Conservation (phyloP, 1,140 invertebrate genomes). For the Drosophila baimaii region DNA sequence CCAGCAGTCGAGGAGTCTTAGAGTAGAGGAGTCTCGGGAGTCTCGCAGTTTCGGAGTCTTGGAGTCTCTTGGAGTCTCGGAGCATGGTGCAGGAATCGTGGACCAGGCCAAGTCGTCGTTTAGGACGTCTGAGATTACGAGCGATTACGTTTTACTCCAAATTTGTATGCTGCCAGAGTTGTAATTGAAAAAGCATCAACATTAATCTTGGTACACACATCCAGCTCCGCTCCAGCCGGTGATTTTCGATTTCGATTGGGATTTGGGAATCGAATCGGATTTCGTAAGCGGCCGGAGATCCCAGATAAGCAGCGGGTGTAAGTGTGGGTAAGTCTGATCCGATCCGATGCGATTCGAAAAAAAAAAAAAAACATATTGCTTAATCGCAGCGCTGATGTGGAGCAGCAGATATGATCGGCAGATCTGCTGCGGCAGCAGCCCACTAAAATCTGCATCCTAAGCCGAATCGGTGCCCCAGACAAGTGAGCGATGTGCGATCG, state of each 20-base stretch:
- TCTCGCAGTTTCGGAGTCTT: conserved; percentile 6
- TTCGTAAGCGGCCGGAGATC: conserved; percentile 44
- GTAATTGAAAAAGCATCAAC: conserved; percentile 84
- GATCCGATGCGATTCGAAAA: conserved; percentile 19
- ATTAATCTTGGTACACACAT: conserved; percentile 83
- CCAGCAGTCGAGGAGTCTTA: conserved; percentile 12
- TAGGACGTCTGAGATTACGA: conserved; percentile 83
- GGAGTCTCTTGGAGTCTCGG: conserved; percentile 3
- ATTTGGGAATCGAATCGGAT: conserved; percentile 55
- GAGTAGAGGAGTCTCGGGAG: conserved; percentile 11
- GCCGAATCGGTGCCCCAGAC: conserved; percentile 32
- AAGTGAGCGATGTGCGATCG: conserved; percentile 74
- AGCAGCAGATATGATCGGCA: conserved; percentile 52
- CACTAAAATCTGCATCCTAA: not conserved
- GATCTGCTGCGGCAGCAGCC: conserved; percentile 10
- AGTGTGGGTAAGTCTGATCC: conserved; percentile 60
- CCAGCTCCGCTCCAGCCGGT: conserved; percentile 39
- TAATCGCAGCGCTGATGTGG: conserved; percentile 67
- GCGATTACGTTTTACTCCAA: conserved; percentile 83
- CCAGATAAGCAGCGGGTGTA: conserved; percentile 67
- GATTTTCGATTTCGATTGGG: conserved; percentile 56
- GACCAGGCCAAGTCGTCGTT: conserved; percentile 66
- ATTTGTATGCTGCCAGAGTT: conserved; percentile 82
- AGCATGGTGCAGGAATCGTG: conserved; percentile 44
- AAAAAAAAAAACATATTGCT: conserved; percentile 72